These are phyloP conservation scores for Grapholita molesta DNA, from an alignment of 1,140 invertebrate species.

Conservation along the genomic window DNA sequence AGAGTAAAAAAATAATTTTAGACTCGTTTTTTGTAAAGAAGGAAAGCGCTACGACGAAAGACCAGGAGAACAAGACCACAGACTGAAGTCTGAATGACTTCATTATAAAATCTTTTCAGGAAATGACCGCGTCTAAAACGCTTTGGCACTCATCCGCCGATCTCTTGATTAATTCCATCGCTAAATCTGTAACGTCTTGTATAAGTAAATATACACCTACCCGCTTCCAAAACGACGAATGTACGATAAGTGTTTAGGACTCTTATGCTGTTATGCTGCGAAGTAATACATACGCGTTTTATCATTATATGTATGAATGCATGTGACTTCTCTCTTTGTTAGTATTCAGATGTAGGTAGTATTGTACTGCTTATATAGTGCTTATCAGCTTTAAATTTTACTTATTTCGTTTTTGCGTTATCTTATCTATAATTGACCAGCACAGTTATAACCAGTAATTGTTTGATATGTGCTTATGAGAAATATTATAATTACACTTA, in stretches of 20 bases:
- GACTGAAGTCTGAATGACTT: too few relatives aligned
- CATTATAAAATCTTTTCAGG: background rate
- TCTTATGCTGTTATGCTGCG: background rate
- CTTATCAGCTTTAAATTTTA: background rate
- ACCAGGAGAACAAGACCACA: too few relatives aligned
- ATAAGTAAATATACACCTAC: background rate
- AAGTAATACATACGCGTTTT: conserved; percentile 17
- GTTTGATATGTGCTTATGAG: too few relatives aligned
- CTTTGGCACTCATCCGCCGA: conserved; percentile 29
- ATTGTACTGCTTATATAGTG: background rate
- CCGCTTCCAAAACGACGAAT: background rate
- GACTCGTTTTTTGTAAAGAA: too few relatives aligned
- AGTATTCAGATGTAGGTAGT: background rate
- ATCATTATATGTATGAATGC: background rate
- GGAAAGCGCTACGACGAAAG: too few relatives aligned
- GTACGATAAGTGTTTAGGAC: background rate
- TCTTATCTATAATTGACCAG: too few relatives aligned
- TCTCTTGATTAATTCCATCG: conserved; percentile 37
- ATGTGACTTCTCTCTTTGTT: background rate
- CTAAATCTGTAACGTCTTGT: conserved; percentile 26
- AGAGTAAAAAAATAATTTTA: too few relatives aligned
- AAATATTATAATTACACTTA: too few relatives aligned
- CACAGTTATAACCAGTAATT: too few relatives aligned
- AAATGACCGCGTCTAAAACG: conserved; percentile 10
- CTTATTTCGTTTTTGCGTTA: background rate